phyloP scores from a whole-genome alignment of 2,113 vertebrate genomes.

The Menura novaehollandiae region DNA sequence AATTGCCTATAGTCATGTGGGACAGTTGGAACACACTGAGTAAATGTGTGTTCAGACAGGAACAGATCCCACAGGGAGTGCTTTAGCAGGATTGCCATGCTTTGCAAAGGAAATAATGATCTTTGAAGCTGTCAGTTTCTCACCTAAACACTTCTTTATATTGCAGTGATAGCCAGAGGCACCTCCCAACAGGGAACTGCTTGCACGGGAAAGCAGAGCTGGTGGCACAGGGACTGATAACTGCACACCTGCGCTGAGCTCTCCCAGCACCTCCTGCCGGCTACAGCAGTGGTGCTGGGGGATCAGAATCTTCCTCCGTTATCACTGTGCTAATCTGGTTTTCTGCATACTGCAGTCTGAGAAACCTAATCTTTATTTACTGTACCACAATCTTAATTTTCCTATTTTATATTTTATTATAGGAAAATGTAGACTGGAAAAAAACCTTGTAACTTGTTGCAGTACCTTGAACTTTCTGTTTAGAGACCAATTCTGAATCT shows the following conservation, averaged over 20 bases:
- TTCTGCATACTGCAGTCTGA: background rate
- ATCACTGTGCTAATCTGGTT: background rate
- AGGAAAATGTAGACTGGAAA: background rate
- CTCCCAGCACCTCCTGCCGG: background rate
- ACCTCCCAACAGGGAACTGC: rapidly evolving
- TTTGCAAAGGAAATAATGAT: background rate
- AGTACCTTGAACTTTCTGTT: background rate
- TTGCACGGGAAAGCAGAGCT: background rate
- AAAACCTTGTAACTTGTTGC: background rate
- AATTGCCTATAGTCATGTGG: background rate
- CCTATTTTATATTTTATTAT: background rate
- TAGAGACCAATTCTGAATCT: background rate
- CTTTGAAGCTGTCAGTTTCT: background rate
- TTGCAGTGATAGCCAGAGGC: background rate
- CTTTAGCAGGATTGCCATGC: background rate
- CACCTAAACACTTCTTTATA: background rate
- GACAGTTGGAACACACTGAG: background rate
- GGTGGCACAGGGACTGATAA: background rate
- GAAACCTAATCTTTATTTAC: background rate
- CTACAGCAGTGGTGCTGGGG: rapidly evolving
- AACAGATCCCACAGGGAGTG: background rate
- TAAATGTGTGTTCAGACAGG: background rate
- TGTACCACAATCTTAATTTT: background rate
- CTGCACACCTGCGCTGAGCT: background rate
- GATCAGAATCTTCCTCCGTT: background rate